A percentile compares a stretch with the other conserved stretches of the same genome.
Conservation (phyloP, 2,888 invertebrate genomes). For the Bugula neritina region DNA sequence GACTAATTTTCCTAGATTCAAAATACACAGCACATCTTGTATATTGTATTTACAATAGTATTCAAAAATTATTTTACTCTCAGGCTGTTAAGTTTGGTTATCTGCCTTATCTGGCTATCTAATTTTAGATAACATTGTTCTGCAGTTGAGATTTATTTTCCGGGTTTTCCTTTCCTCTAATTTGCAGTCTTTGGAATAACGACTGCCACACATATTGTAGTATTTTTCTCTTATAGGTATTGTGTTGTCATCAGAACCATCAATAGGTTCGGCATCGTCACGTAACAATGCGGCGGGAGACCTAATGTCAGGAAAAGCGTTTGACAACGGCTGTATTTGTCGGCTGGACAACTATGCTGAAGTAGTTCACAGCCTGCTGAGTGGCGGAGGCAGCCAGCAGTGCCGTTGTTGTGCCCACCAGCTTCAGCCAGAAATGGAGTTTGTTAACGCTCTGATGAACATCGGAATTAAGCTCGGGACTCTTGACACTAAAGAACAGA, state of each 20-base stretch:
- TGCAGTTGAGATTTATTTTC: too few species aligned
- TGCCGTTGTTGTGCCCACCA: constrained; percentile 61
- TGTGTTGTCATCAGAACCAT: background rate
- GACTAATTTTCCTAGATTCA: too few species aligned
- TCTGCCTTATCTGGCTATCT: too few species aligned
- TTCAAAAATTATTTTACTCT: too few species aligned
- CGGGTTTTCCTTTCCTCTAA: too few species aligned
- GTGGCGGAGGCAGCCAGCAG: background rate
- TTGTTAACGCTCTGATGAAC: constrained; percentile 75
- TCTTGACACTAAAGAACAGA: constrained; percentile 79
- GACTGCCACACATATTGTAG: too few species aligned
- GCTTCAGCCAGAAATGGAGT: constrained; percentile 75
- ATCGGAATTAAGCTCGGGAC: constrained; percentile 77
- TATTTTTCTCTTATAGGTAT: too few species aligned
- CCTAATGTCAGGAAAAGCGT: constrained; percentile 85
- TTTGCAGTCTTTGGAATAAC: too few species aligned
- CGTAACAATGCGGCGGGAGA: constrained; percentile 61
- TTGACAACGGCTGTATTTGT: constrained; percentile 85
- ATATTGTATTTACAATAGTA: too few species aligned
- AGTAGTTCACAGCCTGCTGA: background rate
- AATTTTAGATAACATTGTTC: too few species aligned
- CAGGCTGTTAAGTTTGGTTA: too few species aligned
- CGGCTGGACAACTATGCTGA: constrained; percentile 62
- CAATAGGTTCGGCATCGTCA: background rate
- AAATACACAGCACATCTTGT: too few species aligned